These are phyloP conservation scores for Patiria pectinifera DNA, from an alignment of 53 echinoderm and acorn worm genomes.

Conservation along the genomic window DNA sequence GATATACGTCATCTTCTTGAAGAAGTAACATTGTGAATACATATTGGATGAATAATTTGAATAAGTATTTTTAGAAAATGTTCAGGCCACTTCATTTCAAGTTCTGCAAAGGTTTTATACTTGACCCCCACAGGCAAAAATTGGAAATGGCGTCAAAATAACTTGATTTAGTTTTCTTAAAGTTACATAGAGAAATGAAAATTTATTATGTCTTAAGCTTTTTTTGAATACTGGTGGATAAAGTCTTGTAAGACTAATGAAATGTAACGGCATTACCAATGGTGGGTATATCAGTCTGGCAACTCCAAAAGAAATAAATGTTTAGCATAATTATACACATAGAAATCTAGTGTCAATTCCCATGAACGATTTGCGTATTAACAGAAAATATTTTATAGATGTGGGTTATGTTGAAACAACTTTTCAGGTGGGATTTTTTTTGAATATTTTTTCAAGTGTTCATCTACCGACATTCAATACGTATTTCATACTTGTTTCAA, in stretches of 20 bases:
- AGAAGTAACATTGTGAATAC: conserved; percentile 38
- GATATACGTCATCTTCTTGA: not conserved
- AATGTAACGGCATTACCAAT: not conserved
- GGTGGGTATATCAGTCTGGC: conserved; percentile 21
- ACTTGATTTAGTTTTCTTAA: not conserved
- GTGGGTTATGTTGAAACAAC: conserved; percentile 4
- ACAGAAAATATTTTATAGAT: not conserved
- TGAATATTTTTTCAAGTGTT: conserved; percentile 16
- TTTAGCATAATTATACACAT: conserved; percentile 13
- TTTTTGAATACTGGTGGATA: conserved; percentile 25
- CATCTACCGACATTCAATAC: conserved; percentile 39
- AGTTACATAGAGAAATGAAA: not conserved
- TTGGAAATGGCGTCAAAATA: not conserved
- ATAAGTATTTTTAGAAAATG: conserved; percentile 26
- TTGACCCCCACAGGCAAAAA: not conserved
- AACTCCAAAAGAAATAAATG: not conserved
- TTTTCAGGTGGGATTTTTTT: conserved; percentile 40
- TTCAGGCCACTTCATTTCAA: not conserved
- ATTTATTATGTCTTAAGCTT: not conserved
- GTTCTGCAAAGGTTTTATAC: not conserved
- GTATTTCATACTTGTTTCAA: not conserved
- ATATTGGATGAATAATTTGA: conserved; percentile 40
- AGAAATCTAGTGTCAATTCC: not conserved
- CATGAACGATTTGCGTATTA: not conserved
- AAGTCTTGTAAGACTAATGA: not conserved